Percentiles rank a stretch among this genome's conserved stretches.
These are phyloP conservation scores for Drosophila littoralis DNA, from an alignment of 1,140 invertebrate genomes.

Conservation along the genomic window DNA sequence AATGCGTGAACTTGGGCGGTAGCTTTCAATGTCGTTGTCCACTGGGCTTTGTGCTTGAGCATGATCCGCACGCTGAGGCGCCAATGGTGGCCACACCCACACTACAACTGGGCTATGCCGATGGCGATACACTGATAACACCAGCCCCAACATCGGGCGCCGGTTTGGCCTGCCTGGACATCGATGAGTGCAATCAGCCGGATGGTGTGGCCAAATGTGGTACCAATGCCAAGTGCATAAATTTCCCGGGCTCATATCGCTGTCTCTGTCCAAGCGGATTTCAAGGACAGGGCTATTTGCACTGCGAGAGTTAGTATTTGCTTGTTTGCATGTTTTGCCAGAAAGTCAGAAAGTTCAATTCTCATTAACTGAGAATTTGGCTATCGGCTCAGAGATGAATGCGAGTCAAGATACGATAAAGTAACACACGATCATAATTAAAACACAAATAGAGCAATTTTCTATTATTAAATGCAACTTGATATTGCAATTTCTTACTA, in stretches of 20 bases:
- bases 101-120: constrained; percentile 63
- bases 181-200: constrained; percentile 90
- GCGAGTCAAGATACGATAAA: background rate
- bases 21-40: constrained; percentile 91
- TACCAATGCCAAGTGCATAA: constrained; percentile 95
- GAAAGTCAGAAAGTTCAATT: constrained; percentile 20
- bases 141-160: constrained; percentile 59
- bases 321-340: constrained; percentile 42
- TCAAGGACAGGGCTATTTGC: constrained; percentile 93
- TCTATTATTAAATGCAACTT: too few relatives aligned
- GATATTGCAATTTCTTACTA: too few relatives aligned
- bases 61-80: constrained; percentile 66
- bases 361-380: background rate
- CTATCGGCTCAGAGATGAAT: background rate
- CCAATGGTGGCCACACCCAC: constrained; percentile 34
- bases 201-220: constrained; percentile 89
- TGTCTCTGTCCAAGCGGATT: constrained; percentile 94
- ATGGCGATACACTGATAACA: constrained; percentile 51
- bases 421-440: too few relatives aligned
- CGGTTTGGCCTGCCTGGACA: constrained; percentile 86
- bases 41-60: constrained; percentile 86
- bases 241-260: constrained; percentile 95
- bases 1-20: constrained; percentile 90
- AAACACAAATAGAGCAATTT: too few relatives aligned
- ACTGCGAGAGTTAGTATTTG: constrained; percentile 93